These are phyloP conservation scores for Disparrhopalites patrizii DNA, from an alignment of 2,888 invertebrate genomes.

Conservation along the genomic window DNA sequence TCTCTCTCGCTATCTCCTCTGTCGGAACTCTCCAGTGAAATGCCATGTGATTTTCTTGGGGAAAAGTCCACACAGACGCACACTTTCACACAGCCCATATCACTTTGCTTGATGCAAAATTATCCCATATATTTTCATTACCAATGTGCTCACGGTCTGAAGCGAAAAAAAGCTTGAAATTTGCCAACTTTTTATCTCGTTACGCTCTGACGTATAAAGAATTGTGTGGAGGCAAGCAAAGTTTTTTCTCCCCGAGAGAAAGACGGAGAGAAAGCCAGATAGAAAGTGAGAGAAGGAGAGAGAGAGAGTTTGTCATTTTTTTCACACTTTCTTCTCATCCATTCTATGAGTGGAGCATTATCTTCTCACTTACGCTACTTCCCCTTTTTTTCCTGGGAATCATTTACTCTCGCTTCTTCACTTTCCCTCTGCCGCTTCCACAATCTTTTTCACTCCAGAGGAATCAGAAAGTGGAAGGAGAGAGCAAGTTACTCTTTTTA, in stretches of 20 bases:
- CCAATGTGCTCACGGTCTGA: constrained; percentile 1
- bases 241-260: background rate
- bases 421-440: no score
- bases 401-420: no score
- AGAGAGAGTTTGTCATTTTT: background rate
- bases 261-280: no score
- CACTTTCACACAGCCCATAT: no score
- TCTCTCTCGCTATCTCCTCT: background rate
- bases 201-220: background rate
- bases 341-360: background rate
- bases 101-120: constrained; percentile 3
- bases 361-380: no score
- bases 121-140: constrained; percentile 9
- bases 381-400: no score
- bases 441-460: no score
- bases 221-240: background rate
- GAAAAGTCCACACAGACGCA: background rate
- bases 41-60: background rate
- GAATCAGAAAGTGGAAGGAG: no score
- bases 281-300: no score
- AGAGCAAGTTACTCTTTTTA: no score
- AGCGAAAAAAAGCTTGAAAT: constrained; percentile 8
- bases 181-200: constrained; percentile 8
- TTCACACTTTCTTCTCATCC: background rate
- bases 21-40: no score